Evolutionary conservation across 1,140 invertebrate genomes (phyloP), one percentile per base, ranked within the genome.

Genomic region (Procambarus virginalis): DNA sequence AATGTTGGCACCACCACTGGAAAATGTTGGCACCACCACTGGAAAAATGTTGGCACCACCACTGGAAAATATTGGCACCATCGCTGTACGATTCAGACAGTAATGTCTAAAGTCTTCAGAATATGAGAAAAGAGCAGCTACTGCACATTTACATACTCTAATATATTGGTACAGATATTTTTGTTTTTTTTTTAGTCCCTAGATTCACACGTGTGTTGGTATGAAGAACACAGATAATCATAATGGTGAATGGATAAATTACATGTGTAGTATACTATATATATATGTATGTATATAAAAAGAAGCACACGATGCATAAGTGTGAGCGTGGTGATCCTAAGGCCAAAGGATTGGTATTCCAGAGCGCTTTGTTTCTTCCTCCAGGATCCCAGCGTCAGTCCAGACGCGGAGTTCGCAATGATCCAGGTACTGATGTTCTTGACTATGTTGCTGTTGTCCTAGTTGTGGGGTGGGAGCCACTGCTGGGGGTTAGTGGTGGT

Each of bases 301-400:
- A 83, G 81, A 86, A 87, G 86, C 86, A 80, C 64, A 80, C n/a
- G 81, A 87, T 87, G 78, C 86, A 51, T 87, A 87, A 68, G 70
- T 60, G 51, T 87, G 86, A 87, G 86, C 86, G 45, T 87, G 64
- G 78, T 87, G 78, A 64, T 87, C 86, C 78, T 87, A 87, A 81
- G 86, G 86, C 86, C 77, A 80, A 87, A 73, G 64, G 48, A 73
- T 84, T 84, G 64, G 34, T 68, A 73, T 68, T 73, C 46, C 68
- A 46, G 14, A 55, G 68, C 9, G 46, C 12, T 64, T 64, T 64
- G 49, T 46, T 73, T 17, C 22, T 73, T 5, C 34, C 60, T 17
- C 8, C 8, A 9, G 12, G 12, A 17, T 64, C 17, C 22, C 68
- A 73, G 68, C 8, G 68, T 34, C 20, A 68, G 12, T 82, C 46